Percentiles rank a stretch among this genome's conserved stretches.
Conservation (phyloP, 1,140 invertebrate species). For the Melanaphis sacchari region DNA sequence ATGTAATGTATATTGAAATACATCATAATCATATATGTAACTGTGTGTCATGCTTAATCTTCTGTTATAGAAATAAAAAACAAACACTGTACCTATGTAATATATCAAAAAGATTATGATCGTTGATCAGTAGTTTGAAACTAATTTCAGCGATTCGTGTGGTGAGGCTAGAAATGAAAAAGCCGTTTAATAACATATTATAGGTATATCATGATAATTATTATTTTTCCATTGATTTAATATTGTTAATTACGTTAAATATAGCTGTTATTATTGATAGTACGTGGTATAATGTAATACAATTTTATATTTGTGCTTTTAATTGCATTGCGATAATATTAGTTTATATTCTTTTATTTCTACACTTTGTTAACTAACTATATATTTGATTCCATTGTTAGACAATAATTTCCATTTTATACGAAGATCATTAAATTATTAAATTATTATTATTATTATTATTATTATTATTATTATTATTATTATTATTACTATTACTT, state of each 20-base stretch:
- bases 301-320: not conserved
- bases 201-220: not conserved
- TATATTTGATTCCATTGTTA: conserved; percentile 20
- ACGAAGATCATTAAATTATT: not conserved
- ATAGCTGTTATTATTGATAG: not conserved
- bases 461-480: not conserved
- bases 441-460: not conserved
- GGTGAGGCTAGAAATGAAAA: not conserved
- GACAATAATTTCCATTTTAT: conserved; percentile 26
- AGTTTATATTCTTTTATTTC: conserved; percentile 16
- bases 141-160: not conserved
- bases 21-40: not conserved
- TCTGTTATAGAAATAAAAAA: not conserved
- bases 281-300: not conserved
- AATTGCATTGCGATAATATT: not conserved
- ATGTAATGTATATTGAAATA: not conserved
- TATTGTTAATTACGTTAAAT: not conserved
- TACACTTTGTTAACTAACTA: conserved; percentile 10
- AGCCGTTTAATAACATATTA: not conserved
- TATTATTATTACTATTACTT: not conserved
- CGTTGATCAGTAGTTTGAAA: not conserved
- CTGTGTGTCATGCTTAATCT: not conserved
- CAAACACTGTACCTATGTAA: not conserved
- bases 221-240: not conserved
- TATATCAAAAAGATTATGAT: not conserved